Conservation (phyloP, 1,140 invertebrate species). For the Sinonovacula constricta region DNA sequence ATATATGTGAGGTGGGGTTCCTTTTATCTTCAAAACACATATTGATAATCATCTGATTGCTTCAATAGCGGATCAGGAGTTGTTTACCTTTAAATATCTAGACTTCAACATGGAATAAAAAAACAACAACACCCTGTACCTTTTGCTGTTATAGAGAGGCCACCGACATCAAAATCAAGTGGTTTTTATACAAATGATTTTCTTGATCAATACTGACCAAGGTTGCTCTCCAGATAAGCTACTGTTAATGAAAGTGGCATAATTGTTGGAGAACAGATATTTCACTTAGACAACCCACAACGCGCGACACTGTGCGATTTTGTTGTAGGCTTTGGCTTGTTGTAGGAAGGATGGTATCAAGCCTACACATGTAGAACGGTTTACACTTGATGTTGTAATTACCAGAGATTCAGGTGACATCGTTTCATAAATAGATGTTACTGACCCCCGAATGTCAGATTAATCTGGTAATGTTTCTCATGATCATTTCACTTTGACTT, state of each 20-base stretch:
- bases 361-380: slow-evolving; percentile 24
- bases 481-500: slow-evolving; percentile 16
- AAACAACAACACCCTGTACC: slow-evolving; percentile 8
- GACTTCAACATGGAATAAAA: slow-evolving; percentile 21
- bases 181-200: slow-evolving; percentile 25
- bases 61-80: neutral
- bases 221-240: slow-evolving; percentile 10
- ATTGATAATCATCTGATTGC: neutral
- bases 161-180: slow-evolving; percentile 13
- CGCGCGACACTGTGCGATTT: neutral
- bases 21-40: slow-evolving; percentile 19
- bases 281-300: slow-evolving; percentile 4
- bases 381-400: slow-evolving; percentile 36
- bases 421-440: slow-evolving; percentile 9
- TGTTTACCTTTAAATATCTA: neutral
- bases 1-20: slow-evolving; percentile 12
- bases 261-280: slow-evolving; percentile 14
- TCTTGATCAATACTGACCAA: slow-evolving; percentile 29
- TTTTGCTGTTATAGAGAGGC: slow-evolving; percentile 20
- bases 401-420: slow-evolving; percentile 32
- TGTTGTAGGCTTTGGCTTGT: neutral
- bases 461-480: neutral
- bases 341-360: slow-evolving; percentile 21
- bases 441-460: slow-evolving; percentile 15
- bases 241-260: slow-evolving; percentile 15